A percentile compares a stretch with the other conserved stretches of the same genome.
These are phyloP conservation scores for Dryomyza anilis DNA, from an alignment of 2,888 invertebrate species.

Conservation along the genomic window DNA sequence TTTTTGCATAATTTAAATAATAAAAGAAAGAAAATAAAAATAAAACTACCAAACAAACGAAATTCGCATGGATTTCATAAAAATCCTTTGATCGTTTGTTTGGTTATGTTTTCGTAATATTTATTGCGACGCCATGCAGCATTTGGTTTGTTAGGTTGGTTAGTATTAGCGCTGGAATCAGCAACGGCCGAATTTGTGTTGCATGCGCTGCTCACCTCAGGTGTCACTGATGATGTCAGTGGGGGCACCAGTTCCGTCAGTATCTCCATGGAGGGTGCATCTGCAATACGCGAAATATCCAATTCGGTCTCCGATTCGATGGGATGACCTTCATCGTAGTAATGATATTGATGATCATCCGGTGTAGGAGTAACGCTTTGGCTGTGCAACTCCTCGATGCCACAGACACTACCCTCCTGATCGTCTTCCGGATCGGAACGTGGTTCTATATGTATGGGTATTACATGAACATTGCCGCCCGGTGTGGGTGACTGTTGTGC, in stretches of 20 bases:
- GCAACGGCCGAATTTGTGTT: constrained; percentile 21
- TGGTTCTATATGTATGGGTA: constrained; percentile 12
- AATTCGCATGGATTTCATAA: constrained; percentile 49
- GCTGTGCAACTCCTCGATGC: constrained; percentile 50
- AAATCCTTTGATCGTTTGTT: constrained; percentile 67
- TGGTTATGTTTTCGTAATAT: constrained; percentile 64
- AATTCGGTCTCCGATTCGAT: constrained; percentile 47
- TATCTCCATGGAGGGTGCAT: constrained; percentile 39
- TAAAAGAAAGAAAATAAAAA: too few species aligned
- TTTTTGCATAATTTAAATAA: not conserved
- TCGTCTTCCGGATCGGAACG: constrained; percentile 8
- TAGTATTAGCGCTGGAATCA: constrained; percentile 29
- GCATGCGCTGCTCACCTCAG: constrained; percentile 52
- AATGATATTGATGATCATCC: constrained; percentile 5
- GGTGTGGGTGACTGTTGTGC: constrained; percentile 44
- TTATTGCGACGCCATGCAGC: constrained; percentile 63
- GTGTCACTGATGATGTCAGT: constrained; percentile 44
- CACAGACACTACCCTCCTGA: constrained; percentile 46
- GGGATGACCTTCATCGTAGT: constrained; percentile 36
- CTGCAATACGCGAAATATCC: constrained; percentile 38
- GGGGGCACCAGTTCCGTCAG: constrained; percentile 42
- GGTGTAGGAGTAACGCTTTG: constrained; percentile 47
- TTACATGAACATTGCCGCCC: not conserved
- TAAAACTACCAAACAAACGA: not conserved
- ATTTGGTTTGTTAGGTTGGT: constrained; percentile 42